Percentiles rank a stretch among this genome's conserved stretches.
Conservation (phyloP, 2,113 vertebrate genomes). For the Cardinalis cardinalis region DNA sequence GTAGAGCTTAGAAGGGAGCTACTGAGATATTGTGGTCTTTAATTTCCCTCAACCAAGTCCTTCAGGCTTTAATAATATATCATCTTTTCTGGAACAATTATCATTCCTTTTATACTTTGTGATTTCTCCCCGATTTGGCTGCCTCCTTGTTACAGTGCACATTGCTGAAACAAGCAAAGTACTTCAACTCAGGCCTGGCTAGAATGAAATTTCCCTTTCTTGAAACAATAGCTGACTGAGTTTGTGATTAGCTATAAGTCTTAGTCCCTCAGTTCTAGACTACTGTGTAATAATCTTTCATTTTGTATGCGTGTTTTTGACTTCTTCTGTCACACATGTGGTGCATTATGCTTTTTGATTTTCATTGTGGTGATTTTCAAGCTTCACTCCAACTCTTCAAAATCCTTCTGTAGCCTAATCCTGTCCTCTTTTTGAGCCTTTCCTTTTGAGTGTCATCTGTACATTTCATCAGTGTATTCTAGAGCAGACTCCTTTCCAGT, state of each 20-base stretch:
- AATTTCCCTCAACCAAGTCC: not conserved
- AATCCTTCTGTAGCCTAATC: not conserved
- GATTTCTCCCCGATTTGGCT: not conserved
- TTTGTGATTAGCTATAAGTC: not conserved
- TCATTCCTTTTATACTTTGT: not conserved
- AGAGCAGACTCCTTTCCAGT: not conserved
- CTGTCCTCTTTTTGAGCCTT: not conserved
- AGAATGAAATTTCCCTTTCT: not conserved
- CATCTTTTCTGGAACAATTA: not conserved
- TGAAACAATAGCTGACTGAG: not conserved
- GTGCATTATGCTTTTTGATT: not conserved
- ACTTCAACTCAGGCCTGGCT: not conserved
- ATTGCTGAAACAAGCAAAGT: not conserved
- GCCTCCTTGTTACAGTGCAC: not conserved
- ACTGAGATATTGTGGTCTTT: not conserved
- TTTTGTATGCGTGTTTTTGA: not conserved
- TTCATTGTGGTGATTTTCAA: not conserved
- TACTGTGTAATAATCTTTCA: not conserved
- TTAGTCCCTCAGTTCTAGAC: not conserved
- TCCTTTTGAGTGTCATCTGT: not conserved
- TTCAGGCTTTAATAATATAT: not conserved
- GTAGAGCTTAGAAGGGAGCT: not conserved
- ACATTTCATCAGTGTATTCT: not conserved
- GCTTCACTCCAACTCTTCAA: not conserved
- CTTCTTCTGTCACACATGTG: not conserved